Conservation (phyloP, 2,797 vertebrate genomes). For the Hapalemur alaotrensis region DNA sequence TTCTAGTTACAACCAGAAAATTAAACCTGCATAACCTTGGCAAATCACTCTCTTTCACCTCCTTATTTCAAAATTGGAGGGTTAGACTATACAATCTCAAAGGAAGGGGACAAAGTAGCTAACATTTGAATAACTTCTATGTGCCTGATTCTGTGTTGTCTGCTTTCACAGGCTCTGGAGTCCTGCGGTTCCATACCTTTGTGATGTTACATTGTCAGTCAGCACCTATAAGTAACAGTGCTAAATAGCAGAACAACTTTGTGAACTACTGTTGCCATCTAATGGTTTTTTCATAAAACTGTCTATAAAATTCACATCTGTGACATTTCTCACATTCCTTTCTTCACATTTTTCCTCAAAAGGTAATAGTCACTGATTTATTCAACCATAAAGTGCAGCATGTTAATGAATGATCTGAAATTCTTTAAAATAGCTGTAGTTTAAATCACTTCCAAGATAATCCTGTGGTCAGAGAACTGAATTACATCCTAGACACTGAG, state of each 20-base stretch:
- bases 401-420: constrained; percentile 36
- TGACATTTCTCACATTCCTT: constrained; percentile 46
- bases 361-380: constrained; percentile 55
- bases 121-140: not conserved
- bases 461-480: not conserved
- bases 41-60: not conserved
- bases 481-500: not conserved
- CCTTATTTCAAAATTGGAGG: not conserved
- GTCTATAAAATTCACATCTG: constrained; percentile 55
- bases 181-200: not conserved
- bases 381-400: constrained; percentile 26
- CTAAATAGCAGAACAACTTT: constrained; percentile 35
- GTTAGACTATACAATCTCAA: not conserved
- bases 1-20: not conserved
- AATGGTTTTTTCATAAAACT: constrained; percentile 70
- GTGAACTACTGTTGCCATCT: constrained; percentile 66
- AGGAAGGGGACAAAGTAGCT: not conserved
- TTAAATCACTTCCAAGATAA: constrained; percentile 25
- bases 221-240: not conserved
- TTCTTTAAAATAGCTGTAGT: constrained; percentile 47
- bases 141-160: not conserved
- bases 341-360: constrained; percentile 44
- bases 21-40: not conserved
- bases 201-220: constrained; percentile 19
- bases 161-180: not conserved